Base-by-base conservation (phyloP, 2,888 invertebrate species). In the Hedychridium roseum region DNA sequence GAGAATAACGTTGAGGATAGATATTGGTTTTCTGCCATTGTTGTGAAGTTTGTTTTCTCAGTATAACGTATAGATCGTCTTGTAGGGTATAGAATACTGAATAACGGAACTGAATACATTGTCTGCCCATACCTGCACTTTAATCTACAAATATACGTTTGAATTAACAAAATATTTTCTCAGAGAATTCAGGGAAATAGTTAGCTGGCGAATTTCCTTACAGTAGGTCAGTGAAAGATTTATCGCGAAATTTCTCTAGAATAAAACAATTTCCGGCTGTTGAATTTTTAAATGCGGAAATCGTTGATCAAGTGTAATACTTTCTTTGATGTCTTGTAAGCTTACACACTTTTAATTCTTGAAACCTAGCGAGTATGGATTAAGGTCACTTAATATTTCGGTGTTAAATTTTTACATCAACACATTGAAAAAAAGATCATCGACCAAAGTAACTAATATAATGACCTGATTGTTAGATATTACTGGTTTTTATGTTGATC, bases 201-300 rank as follows among this genome's bases (percentile, higher is more conserved):
- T 23, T 23, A 23, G 5, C 23, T 9, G 23, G 23, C 23, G 23
- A 23, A 23, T 23, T n/a, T n/a, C n/a, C n/a, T n/a, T n/a, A n/a
- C n/a, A n/a, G n/a, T n/a, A n/a, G n/a, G n/a, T 38, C 42, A 44
- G 35, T 21, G 36, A 6, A 30, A 30, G 44, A 17, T 47, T 21
- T 48, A 45, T 16, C 23, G 5, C 16, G 9, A 45, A 43, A 37
- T 47, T 36, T 14, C 30, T 9, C 20, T 26, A 20, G 21, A 23
- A 5, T 9, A 23, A 5, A 35, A 16, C 38, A 30, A 68, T 64
- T 50, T 58, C 55, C 61, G 54, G 51, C 34, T 36, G 43, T 55
- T 56, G 44, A 64, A 67, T 66, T 45, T 50, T 54, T 52, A 32
- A 67, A 39, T 17, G 20, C 44, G 53, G 60, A 58, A 68, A 62